A percentile compares a stretch with the other conserved stretches of the same genome.
phyloP scores from a whole-genome alignment of 2,113 vertebrate species.

The Corythornis cristatus region DNA sequence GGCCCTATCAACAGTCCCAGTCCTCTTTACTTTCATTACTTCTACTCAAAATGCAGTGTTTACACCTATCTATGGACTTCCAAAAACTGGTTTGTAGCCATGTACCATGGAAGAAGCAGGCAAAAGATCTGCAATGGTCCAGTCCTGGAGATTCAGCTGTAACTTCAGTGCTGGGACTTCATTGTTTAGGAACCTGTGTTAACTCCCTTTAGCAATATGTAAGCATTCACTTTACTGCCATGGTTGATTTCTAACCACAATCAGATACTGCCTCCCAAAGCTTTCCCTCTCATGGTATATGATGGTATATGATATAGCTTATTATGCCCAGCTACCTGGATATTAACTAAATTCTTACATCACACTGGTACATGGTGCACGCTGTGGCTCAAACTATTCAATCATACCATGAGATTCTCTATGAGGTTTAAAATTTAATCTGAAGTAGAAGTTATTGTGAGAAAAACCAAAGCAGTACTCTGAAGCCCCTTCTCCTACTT shows the following conservation, averaged over 20 bases:
- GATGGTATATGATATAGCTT: neutral
- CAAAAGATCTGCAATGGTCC: neutral
- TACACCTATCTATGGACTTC: neutral
- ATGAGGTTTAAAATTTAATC: neutral
- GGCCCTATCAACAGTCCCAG: neutral
- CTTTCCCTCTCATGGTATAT: neutral
- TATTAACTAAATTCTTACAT: neutral
- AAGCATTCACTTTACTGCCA: neutral
- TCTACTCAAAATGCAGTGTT: neutral
- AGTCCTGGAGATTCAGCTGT: neutral
- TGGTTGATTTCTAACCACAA: neutral
- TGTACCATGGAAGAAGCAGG: neutral
- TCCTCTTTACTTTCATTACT: neutral
- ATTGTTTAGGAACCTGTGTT: neutral
- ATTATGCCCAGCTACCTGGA: neutral
- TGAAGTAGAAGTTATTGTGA: neutral
- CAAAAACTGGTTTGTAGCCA: neutral
- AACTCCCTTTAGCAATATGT: neutral
- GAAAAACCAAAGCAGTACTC: neutral
- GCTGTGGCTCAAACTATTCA: neutral
- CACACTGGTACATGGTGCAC: fast-evolving
- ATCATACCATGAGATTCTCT: neutral
- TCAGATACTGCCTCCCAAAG: neutral
- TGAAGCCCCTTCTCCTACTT: neutral
- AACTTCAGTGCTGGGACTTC: neutral